Conservation (phyloP, 2,888 invertebrate species). For the Trichopria drosophilae region DNA sequence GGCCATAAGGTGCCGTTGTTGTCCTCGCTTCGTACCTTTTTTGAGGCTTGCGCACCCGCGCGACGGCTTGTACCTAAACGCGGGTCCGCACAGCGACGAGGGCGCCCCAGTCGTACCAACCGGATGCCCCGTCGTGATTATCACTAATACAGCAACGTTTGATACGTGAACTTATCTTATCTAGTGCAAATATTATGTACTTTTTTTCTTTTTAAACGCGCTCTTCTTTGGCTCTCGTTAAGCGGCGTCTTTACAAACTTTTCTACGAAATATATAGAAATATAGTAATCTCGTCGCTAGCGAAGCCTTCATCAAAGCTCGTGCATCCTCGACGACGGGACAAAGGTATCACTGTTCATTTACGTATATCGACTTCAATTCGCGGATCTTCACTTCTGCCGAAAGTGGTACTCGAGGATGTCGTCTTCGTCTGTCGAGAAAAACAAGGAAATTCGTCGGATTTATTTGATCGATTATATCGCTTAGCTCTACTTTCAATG, state of each 20-base stretch:
- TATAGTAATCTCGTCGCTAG: constrained; percentile 37
- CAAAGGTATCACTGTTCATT: constrained; percentile 38
- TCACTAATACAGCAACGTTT: constrained; percentile 37
- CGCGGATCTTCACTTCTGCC: constrained; percentile 57
- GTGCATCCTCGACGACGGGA: constrained; percentile 22
- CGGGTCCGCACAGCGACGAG: too few relatives aligned
- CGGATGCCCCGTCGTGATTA: constrained; percentile 11
- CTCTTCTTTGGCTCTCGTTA: constrained; percentile 20
- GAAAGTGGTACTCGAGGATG: constrained; percentile 61
- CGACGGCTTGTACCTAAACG: too few relatives aligned
- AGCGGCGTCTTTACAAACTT: constrained; percentile 47
- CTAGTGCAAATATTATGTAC: constrained; percentile 34
- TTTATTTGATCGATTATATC: too few relatives aligned
- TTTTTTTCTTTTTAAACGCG: constrained; percentile 27
- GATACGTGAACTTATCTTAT: constrained; percentile 35
- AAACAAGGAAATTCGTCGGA: constrained; percentile 11
- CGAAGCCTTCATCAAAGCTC: constrained; percentile 20
- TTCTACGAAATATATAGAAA: constrained; percentile 50
- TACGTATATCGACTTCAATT: constrained; percentile 43
- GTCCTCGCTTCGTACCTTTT: too few relatives aligned
- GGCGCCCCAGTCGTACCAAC: too few relatives aligned
- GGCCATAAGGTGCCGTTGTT: too few relatives aligned
- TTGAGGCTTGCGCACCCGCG: too few relatives aligned
- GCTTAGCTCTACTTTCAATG: too few relatives aligned
- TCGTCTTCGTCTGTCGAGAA: constrained; percentile 59